Percentiles rank a stretch among this genome's conserved stretches.
These are phyloP conservation scores for Cathartes aura DNA, from an alignment of 2,113 vertebrate species.

Conservation along the genomic window DNA sequence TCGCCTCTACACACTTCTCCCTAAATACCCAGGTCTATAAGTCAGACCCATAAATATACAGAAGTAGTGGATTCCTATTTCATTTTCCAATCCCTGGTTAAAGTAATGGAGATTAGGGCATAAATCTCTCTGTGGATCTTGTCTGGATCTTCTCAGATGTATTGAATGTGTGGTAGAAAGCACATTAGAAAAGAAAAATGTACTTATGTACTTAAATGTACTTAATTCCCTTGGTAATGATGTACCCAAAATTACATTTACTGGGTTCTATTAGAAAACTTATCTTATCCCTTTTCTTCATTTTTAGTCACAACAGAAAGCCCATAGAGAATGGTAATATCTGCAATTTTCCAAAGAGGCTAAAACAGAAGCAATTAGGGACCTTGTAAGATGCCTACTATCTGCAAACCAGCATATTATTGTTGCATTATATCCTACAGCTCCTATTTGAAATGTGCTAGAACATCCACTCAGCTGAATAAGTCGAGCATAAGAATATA, in stretches of 20 bases:
- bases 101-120: neutral
- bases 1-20: accelerated
- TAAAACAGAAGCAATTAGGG: neutral
- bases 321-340: neutral
- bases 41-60: neutral
- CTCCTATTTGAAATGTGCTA: neutral
- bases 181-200: neutral
- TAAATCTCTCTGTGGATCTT: neutral
- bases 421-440: neutral
- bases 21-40: neutral
- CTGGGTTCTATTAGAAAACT: neutral
- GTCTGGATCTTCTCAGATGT: neutral
- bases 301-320: neutral
- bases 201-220: neutral
- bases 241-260: neutral
- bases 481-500: neutral
- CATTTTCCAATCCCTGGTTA: neutral
- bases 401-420: neutral
- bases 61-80: neutral
- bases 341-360: neutral
- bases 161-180: neutral
- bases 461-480: neutral
- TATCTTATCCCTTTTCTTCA: neutral
- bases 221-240: neutral
- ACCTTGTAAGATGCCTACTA: neutral